Evolutionary conservation across 2,113 vertebrate genomes (phyloP).

Genomic region (Azemiops feae): DNA sequence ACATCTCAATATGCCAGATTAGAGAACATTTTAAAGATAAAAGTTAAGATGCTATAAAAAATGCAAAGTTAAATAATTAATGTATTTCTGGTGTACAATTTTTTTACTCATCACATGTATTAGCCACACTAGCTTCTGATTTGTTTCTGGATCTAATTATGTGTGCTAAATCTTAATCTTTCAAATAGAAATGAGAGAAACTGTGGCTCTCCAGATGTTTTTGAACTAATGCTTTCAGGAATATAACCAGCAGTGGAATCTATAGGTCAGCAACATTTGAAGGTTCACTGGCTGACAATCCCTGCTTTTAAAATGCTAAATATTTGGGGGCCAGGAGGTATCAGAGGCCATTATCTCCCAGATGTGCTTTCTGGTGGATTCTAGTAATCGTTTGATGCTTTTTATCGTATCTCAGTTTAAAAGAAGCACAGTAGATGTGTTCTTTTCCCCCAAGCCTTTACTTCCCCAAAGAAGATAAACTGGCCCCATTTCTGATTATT

Average conservation of each 20-base stretch:
- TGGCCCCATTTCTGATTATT: background rate
- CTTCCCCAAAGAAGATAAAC: background rate
- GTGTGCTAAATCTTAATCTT: background rate
- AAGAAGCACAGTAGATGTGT: background rate
- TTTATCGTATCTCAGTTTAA: background rate
- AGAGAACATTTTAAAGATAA: constrained; percentile 12
- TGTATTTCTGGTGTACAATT: background rate
- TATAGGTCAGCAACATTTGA: background rate
- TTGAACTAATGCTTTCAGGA: background rate
- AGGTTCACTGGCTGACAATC: background rate
- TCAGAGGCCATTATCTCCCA: background rate
- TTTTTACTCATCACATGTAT: background rate
- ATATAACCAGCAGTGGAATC: background rate
- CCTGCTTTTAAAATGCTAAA: background rate
- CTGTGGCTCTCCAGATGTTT: background rate
- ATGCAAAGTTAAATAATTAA: background rate
- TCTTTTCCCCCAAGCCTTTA: background rate
- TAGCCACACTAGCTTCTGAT: background rate
- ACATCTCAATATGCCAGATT: background rate
- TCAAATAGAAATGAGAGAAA: background rate
- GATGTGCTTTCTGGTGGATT: background rate
- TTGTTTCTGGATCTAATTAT: background rate
- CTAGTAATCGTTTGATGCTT: background rate
- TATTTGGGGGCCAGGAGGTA: background rate
- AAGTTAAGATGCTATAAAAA: constrained; percentile 45